These are phyloP conservation scores for Gorsachius goisagi DNA, from an alignment of 2,113 vertebrate genomes.

Conservation along the genomic window DNA sequence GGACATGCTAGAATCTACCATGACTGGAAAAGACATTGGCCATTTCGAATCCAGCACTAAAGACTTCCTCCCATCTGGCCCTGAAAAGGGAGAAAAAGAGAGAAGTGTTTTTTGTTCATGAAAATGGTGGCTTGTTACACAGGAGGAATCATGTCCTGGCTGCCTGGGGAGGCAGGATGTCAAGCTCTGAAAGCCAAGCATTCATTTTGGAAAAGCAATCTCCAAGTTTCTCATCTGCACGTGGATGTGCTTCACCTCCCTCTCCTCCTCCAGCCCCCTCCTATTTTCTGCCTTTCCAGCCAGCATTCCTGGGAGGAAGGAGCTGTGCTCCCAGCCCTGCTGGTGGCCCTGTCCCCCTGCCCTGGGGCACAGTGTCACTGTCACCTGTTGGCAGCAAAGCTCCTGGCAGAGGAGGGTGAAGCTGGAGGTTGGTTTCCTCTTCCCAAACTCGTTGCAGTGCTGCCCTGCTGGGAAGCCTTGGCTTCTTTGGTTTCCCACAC, in stretches of 20 bases:
- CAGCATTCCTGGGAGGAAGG: background rate
- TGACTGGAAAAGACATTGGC: conserved; percentile 37
- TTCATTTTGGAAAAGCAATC: background rate
- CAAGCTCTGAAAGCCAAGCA: background rate
- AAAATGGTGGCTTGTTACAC: background rate
- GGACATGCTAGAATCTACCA: background rate
- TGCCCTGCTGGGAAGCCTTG: background rate
- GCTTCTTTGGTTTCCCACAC: background rate
- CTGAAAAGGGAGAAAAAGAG: background rate
- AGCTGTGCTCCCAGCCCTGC: background rate
- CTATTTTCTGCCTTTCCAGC: background rate
- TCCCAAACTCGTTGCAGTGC: background rate
- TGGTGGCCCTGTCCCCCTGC: background rate
- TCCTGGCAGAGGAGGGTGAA: background rate
- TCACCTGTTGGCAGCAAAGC: background rate
- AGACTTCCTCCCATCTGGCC: conserved; percentile 4
- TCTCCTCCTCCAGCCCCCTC: background rate
- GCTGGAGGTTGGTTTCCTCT: background rate
- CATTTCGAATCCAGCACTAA: background rate
- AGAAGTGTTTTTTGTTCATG: background rate
- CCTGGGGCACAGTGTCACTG: background rate
- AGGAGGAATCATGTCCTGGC: background rate
- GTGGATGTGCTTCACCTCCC: background rate
- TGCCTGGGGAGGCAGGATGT: background rate
- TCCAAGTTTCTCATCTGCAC: background rate